Evolutionary conservation across 2,113 vertebrate species (phyloP).

Genomic region (Zosterops japonicus): DNA sequence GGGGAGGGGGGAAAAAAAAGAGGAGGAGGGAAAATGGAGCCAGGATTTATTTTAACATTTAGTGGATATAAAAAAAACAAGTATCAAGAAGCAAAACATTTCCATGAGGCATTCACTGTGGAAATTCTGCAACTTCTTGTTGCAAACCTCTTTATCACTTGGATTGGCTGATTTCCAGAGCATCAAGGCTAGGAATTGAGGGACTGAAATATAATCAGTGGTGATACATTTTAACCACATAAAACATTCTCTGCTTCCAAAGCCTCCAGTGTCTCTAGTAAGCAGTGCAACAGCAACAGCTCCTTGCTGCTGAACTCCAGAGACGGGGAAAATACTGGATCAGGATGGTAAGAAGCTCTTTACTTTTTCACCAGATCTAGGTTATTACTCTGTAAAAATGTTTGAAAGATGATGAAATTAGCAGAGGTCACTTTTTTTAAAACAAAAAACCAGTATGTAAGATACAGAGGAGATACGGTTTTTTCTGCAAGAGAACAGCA

Average conservation of each 20-base stretch:
- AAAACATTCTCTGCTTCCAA: constrained; percentile 66
- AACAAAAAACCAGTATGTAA: background rate
- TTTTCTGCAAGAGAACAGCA: constrained; percentile 12
- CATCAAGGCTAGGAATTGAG: constrained; percentile 68
- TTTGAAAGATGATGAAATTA: constrained; percentile 9
- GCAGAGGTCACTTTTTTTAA: background rate
- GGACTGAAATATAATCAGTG: constrained; percentile 73
- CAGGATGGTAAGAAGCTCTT: constrained; percentile 76
- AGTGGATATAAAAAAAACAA: constrained; percentile 17
- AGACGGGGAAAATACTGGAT: constrained; percentile 21
- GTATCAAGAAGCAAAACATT: constrained; percentile 40
- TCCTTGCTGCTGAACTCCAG: constrained; percentile 61
- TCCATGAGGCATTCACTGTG: constrained; percentile 13
- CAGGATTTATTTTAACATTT: constrained; percentile 50
- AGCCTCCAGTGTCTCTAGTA: constrained; percentile 63
- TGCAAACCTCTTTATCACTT: constrained; percentile 41
- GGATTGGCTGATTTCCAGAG: constrained; percentile 76
- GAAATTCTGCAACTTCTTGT: constrained; percentile 57
- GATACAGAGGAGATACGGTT: background rate
- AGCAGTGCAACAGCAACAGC: constrained; percentile 64
- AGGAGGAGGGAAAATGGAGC: constrained; percentile 19
- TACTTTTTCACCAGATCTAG: constrained; percentile 34
- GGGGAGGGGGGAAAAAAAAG: background rate
- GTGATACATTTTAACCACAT: constrained; percentile 70
- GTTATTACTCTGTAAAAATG: constrained; percentile 2